Conservation (phyloP, 2,888 invertebrate species). For the Parnassius mnemosyne region DNA sequence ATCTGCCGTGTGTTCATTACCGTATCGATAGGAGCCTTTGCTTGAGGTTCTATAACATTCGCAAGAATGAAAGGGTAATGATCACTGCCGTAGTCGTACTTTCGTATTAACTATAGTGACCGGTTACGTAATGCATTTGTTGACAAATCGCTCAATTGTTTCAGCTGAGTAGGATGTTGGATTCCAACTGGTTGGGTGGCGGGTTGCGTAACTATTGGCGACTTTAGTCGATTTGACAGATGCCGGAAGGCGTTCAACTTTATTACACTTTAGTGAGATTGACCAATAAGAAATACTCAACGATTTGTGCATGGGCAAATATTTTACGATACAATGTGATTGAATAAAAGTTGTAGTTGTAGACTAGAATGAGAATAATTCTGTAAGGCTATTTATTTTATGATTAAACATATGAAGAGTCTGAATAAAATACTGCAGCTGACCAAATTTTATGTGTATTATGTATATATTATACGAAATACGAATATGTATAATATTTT, state of each 20-base stretch:
- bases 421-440: no score
- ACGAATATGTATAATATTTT: no score
- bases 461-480: no score
- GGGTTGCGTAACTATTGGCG: conserved; percentile 60
- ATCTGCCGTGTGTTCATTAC: conserved; percentile 62
- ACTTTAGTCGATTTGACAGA: conserved; percentile 58
- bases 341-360: conserved; percentile 23
- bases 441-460: no score
- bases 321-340: conserved; percentile 34
- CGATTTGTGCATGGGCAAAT: conserved; percentile 47
- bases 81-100: conserved; percentile 46
- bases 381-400: no score
- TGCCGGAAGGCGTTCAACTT: conserved; percentile 73
- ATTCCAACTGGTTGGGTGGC: conserved; percentile 64
- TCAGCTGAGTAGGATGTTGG: conserved; percentile 53
- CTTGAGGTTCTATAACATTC: conserved; percentile 51
- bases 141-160: conserved; percentile 80
- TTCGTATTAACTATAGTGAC: conserved; percentile 52
- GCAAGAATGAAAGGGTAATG: conserved; percentile 52
- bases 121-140: conserved; percentile 68
- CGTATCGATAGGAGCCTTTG: conserved; percentile 50
- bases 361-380: not conserved
- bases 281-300: conserved; percentile 56
- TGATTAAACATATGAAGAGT: no score
- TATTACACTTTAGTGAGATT: conserved; percentile 70